Conservation (phyloP, 2,888 invertebrate species). For the Conchocele bisecta region DNA sequence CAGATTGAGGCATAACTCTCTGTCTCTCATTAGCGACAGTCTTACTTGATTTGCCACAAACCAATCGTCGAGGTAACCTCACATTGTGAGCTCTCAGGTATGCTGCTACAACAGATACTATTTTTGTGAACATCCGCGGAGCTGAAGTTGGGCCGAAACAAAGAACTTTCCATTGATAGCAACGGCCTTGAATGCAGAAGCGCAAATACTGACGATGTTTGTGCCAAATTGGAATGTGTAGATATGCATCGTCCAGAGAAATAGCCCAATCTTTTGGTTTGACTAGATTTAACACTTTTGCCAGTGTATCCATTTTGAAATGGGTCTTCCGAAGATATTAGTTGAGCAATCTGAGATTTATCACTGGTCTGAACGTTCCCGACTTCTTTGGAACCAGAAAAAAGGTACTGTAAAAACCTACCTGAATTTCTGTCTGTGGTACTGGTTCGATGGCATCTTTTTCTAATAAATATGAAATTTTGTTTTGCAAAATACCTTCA, state of each 20-base stretch:
- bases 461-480: no score
- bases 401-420: slow-evolving; percentile 45
- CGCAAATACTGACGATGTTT: slow-evolving; percentile 19
- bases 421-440: slow-evolving; percentile 8
- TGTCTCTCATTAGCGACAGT: slow-evolving; percentile 15
- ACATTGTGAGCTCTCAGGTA: slow-evolving; percentile 21
- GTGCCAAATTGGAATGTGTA: slow-evolving; percentile 31
- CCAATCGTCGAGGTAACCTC: slow-evolving; percentile 50
- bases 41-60: slow-evolving; percentile 20
- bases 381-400: slow-evolving; percentile 41
- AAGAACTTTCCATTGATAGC: slow-evolving; percentile 19
- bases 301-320: slow-evolving; percentile 50
- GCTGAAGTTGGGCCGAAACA: slow-evolving; percentile 25
- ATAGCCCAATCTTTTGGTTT: slow-evolving; percentile 30
- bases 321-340: slow-evolving; percentile 28
- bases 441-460: slow-evolving; percentile 29
- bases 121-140: slow-evolving; percentile 38
- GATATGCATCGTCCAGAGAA: slow-evolving; percentile 34
- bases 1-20: slow-evolving; percentile 15
- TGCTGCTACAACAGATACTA: slow-evolving; percentile 38
- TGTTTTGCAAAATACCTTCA: no score
- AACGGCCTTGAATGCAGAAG: not conserved
- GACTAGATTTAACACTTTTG: slow-evolving; percentile 32
- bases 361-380: slow-evolving; percentile 35
- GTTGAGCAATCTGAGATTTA: slow-evolving; percentile 50